These are phyloP conservation scores for Archegozetes longisetosus DNA, from an alignment of 1,140 invertebrate species.

Conservation along the genomic window DNA sequence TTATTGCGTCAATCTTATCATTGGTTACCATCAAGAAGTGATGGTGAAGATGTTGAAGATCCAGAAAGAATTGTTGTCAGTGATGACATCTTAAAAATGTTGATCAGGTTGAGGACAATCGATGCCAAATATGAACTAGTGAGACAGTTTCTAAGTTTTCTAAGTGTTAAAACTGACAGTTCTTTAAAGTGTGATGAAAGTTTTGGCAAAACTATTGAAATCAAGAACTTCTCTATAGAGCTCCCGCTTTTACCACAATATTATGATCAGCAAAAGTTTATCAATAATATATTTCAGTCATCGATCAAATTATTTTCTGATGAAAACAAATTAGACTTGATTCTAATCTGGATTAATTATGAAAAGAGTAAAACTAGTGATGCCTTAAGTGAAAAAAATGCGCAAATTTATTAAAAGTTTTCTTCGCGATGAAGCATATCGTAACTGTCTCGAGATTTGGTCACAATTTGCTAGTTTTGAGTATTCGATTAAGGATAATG, in stretches of 20 bases:
- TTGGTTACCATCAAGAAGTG: conserved; percentile 34
- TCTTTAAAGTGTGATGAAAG: not conserved
- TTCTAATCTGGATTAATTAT: conserved; percentile 8
- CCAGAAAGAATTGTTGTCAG: conserved; percentile 31
- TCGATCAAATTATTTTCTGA: not conserved
- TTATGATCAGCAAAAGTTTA: not conserved
- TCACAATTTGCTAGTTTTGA: conserved; percentile 29
- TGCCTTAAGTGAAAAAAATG: not conserved
- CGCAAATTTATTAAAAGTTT: conserved; percentile 17
- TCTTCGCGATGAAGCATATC: conserved; percentile 29
- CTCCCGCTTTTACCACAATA: not conserved
- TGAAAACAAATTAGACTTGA: not conserved
- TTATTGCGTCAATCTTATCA: conserved; percentile 26
- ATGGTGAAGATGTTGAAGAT: conserved; percentile 32
- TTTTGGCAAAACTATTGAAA: not conserved
- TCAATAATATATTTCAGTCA: not conserved
- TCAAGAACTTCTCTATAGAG: not conserved
- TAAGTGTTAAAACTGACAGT: conserved; percentile 23
- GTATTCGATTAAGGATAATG: conserved; percentile 22
- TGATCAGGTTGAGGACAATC: conserved; percentile 26
- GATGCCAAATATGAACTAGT: conserved; percentile 26
- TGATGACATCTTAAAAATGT: conserved; percentile 29
- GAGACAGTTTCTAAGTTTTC: conserved; percentile 27
- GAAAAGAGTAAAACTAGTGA: not conserved
- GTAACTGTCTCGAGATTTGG: conserved; percentile 32